Conservation (phyloP, 1,140 invertebrate genomes). For the Drosophila saltans region DNA sequence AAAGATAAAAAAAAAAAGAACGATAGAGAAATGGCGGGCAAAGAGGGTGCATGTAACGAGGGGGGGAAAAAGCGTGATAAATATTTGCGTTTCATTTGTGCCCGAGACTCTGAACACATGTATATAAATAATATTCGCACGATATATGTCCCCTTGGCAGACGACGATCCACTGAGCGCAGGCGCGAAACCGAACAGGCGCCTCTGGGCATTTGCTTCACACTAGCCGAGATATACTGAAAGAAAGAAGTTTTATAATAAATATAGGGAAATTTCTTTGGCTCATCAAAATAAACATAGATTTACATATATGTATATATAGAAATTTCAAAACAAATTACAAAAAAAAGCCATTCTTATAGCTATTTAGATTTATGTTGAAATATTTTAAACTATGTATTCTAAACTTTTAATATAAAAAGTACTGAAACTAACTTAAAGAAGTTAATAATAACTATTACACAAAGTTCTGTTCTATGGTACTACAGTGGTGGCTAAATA, state of each 20-base stretch:
- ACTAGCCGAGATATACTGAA: neutral
- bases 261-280: no score
- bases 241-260: neutral
- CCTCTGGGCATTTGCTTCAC: slow-evolving; percentile 58
- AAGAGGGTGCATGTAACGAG: neutral
- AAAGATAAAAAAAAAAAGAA: slow-evolving; percentile 4
- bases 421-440: no score
- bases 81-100: slow-evolving; percentile 75
- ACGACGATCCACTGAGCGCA: slow-evolving; percentile 59
- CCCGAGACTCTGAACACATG: slow-evolving; percentile 55
- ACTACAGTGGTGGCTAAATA: no score
- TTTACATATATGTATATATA: no score
- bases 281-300: no score
- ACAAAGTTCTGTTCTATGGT: no score
- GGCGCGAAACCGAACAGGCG: slow-evolving; percentile 74
- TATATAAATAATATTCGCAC: slow-evolving; percentile 82
- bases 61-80: slow-evolving; percentile 61
- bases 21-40: slow-evolving; percentile 26
- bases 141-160: slow-evolving; percentile 80
- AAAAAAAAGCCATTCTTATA: no score
- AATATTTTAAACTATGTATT: no score
- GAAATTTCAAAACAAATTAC: no score
- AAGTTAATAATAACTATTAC: no score
- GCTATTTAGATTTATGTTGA: neutral
- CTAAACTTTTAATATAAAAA: no score